A percentile compares a stretch with the other conserved stretches of the same genome.
phyloP scores from a whole-genome alignment of 2,113 vertebrate species.

The Xenopus borealis region DNA sequence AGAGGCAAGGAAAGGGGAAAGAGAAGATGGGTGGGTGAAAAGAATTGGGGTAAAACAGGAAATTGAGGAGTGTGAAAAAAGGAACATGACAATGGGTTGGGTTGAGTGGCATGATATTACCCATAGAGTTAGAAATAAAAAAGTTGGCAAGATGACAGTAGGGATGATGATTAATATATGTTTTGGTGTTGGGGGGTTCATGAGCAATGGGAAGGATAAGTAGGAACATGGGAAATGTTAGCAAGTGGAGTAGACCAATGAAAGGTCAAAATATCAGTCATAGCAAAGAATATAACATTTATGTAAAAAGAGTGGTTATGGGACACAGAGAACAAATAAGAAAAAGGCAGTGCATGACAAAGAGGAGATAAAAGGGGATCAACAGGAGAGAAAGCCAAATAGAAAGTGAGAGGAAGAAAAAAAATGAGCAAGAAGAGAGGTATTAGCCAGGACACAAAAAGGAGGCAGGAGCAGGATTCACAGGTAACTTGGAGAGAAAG shows the following conservation, averaged over 20 bases:
- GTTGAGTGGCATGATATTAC: not conserved
- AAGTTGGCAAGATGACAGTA: not conserved
- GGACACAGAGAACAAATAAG: no score
- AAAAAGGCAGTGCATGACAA: no score
- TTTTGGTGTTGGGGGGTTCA: no score
- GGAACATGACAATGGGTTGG: not conserved
- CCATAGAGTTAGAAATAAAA: not conserved
- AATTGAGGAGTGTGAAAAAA: slow-evolving; percentile 7
- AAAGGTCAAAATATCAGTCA: no score
- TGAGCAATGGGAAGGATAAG: no score
- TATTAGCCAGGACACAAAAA: slow-evolving; percentile 48
- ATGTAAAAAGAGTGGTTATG: no score
- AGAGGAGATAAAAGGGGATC: slow-evolving; percentile 46
- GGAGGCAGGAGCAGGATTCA: slow-evolving; percentile 24
- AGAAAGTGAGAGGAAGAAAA: slow-evolving; percentile 44
- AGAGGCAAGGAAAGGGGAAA: slow-evolving; percentile 34
- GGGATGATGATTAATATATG: no score
- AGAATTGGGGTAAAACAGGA: slow-evolving; percentile 31
- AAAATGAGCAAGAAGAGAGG: slow-evolving; percentile 47
- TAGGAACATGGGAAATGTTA: no score
- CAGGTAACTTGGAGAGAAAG: slow-evolving; percentile 50
- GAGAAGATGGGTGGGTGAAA: slow-evolving; percentile 52
- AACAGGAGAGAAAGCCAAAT: slow-evolving; percentile 56
- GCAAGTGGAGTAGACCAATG: no score
- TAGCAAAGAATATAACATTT: no score